Conservation (phyloP, 2,797 vertebrate species). For the Sebastolobus altivelis region DNA sequence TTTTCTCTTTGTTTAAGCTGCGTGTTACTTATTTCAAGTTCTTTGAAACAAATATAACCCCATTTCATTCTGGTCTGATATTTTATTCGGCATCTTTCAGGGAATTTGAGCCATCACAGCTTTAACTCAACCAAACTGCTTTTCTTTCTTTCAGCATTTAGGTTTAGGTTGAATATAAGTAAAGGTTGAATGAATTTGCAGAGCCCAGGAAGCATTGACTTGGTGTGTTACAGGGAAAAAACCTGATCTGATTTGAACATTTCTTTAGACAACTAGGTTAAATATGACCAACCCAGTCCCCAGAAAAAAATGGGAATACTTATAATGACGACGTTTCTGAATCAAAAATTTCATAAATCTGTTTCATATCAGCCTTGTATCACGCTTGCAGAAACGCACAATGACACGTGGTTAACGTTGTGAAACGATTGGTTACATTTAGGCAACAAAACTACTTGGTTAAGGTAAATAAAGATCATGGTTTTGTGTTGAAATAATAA, state of each 20-base stretch:
- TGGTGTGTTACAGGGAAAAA: neutral
- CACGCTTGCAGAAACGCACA: neutral
- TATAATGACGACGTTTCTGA: neutral
- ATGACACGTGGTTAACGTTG: neutral
- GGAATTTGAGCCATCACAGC: slow-evolving; percentile 1
- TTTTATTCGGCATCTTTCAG: neutral
- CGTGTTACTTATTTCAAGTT: neutral
- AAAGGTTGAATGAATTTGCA: neutral
- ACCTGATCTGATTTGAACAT: neutral
- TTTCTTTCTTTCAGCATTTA: neutral
- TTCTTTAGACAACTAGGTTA: neutral
- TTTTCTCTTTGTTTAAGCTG: neutral
- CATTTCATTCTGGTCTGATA: neutral
- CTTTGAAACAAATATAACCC: neutral
- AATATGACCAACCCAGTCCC: neutral
- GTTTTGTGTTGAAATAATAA: neutral
- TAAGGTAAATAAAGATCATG: neutral
- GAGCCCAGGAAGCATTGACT: neutral
- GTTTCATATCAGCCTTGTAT: neutral
- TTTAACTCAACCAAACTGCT: neutral
- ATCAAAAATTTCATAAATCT: neutral
- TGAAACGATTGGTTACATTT: neutral
- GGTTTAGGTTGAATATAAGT: neutral
- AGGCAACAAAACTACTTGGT: neutral
- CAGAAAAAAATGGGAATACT: neutral